A percentile compares a stretch with the other conserved stretches of the same genome.
Conservation (phyloP, 2,113 vertebrate species). For the Channa argus region DNA sequence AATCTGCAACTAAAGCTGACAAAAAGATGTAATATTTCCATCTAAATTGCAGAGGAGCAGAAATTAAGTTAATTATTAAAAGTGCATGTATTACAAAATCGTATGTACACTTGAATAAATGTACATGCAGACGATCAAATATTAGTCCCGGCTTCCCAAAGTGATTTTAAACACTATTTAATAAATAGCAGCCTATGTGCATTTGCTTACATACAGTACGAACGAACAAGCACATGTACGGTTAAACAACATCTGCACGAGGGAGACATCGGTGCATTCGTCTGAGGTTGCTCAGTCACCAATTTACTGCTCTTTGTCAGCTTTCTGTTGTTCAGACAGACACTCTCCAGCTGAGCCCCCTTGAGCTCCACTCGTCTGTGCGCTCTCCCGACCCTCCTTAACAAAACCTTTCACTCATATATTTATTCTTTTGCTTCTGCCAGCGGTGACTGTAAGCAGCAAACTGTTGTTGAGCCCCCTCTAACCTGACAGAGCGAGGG, state of each 20-base stretch:
- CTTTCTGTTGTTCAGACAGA: constrained; percentile 47
- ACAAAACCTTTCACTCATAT: constrained; percentile 57
- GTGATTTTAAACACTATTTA: background rate
- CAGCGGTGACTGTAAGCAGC: constrained; percentile 2
- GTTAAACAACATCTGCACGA: background rate
- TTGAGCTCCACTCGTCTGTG: constrained; percentile 59
- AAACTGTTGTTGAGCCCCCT: constrained; percentile 18
- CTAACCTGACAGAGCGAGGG: constrained; percentile 19
- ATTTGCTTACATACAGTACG: background rate
- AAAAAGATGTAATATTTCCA: too few species aligned
- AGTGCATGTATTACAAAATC: too few species aligned
- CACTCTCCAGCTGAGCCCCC: constrained; percentile 60
- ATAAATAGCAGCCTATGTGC: background rate
- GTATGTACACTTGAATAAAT: too few species aligned
- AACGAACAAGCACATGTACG: background rate
- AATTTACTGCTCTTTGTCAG: constrained; percentile 63
- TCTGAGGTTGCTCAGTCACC: constrained; percentile 44
- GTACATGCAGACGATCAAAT: too few species aligned
- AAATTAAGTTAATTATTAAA: too few species aligned
- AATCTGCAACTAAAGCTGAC: too few species aligned
- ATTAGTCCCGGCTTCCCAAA: background rate
- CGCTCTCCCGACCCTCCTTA: constrained; percentile 23
- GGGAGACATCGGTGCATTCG: constrained; percentile 33
- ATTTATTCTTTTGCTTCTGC: constrained; percentile 41
- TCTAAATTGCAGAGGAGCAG: too few species aligned